Evolutionary conservation across 2,113 vertebrate species (phyloP), one percentile per base, ranked within the genome.

Genomic region (Cryptomyrus ogoouensis): DNA sequence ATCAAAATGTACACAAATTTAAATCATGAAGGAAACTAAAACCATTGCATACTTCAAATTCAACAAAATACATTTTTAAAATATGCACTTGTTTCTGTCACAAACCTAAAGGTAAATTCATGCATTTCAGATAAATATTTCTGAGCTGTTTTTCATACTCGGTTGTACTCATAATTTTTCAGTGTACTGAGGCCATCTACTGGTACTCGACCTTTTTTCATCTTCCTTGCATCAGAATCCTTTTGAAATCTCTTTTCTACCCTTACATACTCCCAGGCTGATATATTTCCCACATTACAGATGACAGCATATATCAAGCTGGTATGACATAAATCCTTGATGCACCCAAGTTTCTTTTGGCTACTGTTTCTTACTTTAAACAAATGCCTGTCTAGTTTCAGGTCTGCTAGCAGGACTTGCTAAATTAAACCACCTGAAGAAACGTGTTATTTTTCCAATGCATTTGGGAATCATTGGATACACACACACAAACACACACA

Each of bases 101-200:
- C 10, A 19, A 62, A 62, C 21, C 39, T 85, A 84, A 9, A 58
- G 80, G 52, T 27, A 46, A 49, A 85, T 21, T 35, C 52, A 12
- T 31, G 39, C 21, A 50, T 52, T 56, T 39, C 35, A 44, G 42
- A 27, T 70, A 77, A 49, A 35, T 35, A 21, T 10, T 70, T 31
- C 62, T 50, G 24, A 47, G 39, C 27, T 56, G n/a, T 47, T 62
- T 35, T 74, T 27, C 77, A 15, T n/a, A 19, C 47, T 58, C 3
- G 12, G 42, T 13, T 77, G 3, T 7, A 50, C 39, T 62, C 21
- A 87, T 56, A 74, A 56, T 70, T 91, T 90, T 90, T 91, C 90
- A 93, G 93, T 91, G 90, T 90, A 90, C 92, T 92, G 94, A 93
- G 94, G 93, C 93, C 94, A 92, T 93, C 94, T 94, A 88, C 93